Conservation (phyloP, 30 jellyfish, hydroid and myxozoan genomes). For the Aurelia sp. region DNA sequence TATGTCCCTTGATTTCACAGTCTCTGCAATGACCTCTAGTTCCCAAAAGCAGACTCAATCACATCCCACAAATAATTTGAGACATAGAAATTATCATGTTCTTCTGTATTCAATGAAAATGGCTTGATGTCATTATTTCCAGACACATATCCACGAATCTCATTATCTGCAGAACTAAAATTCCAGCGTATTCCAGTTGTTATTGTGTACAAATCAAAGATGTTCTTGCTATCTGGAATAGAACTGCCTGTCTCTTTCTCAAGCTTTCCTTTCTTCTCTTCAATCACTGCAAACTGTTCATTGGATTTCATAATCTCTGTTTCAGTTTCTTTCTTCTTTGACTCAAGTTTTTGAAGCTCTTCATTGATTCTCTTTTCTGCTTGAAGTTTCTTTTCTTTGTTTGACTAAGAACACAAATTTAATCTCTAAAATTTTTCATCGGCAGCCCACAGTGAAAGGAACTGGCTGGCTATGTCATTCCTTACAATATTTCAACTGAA, state of each 20-base stretch:
- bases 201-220: constrained; percentile 52
- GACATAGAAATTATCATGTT: constrained; percentile 51
- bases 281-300: constrained; percentile 23
- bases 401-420: background rate
- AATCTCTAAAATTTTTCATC: background rate
- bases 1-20: background rate
- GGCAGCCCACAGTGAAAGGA: background rate
- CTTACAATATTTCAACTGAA: too few relatives aligned
- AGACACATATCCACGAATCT: constrained; percentile 76
- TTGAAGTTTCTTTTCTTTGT: constrained; percentile 1
- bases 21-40: background rate
- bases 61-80: constrained; percentile 87
- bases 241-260: constrained; percentile 15
- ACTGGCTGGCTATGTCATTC: too few relatives aligned
- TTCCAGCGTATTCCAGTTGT: constrained; percentile 85
- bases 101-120: constrained; percentile 56
- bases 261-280: constrained; percentile 21
- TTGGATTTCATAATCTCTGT: background rate
- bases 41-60: constrained; percentile 44
- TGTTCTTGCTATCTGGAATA: constrained; percentile 42
- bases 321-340: background rate
- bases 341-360: background rate
- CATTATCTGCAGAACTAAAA: constrained; percentile 61
- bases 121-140: constrained; percentile 72
- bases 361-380: background rate